phyloP scores from a whole-genome alignment of 1,140 invertebrate genomes.

The Apocrypta bakeri region DNA sequence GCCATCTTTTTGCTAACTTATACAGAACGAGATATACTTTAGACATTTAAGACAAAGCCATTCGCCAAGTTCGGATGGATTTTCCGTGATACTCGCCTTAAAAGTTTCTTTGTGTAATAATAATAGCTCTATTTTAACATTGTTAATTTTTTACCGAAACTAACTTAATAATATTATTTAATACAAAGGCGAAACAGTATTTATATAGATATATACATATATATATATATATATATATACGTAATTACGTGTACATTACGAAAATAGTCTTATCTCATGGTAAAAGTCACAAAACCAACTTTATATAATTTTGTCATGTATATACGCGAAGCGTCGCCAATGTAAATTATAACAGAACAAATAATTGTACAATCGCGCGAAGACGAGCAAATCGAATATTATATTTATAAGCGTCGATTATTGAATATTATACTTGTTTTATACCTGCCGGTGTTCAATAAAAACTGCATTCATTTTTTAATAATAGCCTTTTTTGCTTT shows the following conservation, averaged over 20 bases:
- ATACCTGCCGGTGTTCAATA: no score
- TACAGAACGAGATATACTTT: slow-evolving; percentile 27
- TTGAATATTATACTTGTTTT: no score
- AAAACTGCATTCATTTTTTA: no score
- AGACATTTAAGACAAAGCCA: not conserved
- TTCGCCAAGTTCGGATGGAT: not conserved
- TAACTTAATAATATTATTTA: no score
- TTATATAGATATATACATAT: not conserved
- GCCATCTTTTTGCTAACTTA: slow-evolving; percentile 28
- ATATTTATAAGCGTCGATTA: no score
- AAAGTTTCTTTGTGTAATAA: not conserved
- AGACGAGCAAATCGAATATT: no score
- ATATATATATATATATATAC: no score
- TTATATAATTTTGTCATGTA: not conserved
- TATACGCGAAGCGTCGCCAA: not conserved
- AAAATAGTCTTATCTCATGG: no score
- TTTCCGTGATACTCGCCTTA: not conserved
- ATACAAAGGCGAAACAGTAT: not conserved
- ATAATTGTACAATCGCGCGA: no score
- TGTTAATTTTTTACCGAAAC: not conserved
- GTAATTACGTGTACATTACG: no score
- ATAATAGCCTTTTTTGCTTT: no score
- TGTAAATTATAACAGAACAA: no score
- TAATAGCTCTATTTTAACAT: not conserved
- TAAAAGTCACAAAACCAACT: not conserved